These are phyloP conservation scores for Eutolmus rufibarbis DNA, from an alignment of 2,888 invertebrate species.

Conservation along the genomic window DNA sequence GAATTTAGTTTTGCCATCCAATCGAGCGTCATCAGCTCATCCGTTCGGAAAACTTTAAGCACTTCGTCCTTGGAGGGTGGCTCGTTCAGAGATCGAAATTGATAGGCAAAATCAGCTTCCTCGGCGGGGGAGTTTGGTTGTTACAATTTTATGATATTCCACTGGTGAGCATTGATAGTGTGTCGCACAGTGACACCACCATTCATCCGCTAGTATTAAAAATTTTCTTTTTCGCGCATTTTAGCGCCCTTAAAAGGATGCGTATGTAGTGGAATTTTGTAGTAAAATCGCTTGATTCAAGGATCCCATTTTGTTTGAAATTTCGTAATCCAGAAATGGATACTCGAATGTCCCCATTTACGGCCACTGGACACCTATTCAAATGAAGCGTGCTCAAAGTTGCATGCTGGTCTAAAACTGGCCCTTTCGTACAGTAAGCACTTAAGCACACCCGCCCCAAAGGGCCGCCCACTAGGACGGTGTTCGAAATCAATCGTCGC, in stretches of 20 bases:
- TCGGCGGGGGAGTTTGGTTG: background rate
- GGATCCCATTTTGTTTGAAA: background rate
- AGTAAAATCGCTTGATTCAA: background rate
- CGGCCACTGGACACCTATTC: background rate
- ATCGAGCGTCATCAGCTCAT: background rate
- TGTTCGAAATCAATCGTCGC: background rate
- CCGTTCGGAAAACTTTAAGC: background rate
- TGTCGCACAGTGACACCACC: background rate
- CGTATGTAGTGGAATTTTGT: background rate
- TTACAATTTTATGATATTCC: background rate
- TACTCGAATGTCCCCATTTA: background rate
- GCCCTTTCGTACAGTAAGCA: background rate
- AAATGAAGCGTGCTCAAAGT: background rate
- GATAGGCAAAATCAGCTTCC: background rate
- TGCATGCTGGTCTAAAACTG: background rate
- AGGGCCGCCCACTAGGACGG: background rate
- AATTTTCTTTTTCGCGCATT: background rate
- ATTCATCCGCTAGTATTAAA: background rate
- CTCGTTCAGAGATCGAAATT: background rate
- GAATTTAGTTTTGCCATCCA: slow-evolving; percentile 1
- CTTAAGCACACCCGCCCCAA: background rate
- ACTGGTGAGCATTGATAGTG: background rate
- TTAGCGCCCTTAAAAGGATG: background rate
- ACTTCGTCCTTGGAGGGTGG: background rate
- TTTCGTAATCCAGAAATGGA: background rate